Percentiles rank a stretch among this genome's conserved stretches.
phyloP scores from a whole-genome alignment of 2,888 invertebrate genomes.

The Pilophorus perplexus region DNA sequence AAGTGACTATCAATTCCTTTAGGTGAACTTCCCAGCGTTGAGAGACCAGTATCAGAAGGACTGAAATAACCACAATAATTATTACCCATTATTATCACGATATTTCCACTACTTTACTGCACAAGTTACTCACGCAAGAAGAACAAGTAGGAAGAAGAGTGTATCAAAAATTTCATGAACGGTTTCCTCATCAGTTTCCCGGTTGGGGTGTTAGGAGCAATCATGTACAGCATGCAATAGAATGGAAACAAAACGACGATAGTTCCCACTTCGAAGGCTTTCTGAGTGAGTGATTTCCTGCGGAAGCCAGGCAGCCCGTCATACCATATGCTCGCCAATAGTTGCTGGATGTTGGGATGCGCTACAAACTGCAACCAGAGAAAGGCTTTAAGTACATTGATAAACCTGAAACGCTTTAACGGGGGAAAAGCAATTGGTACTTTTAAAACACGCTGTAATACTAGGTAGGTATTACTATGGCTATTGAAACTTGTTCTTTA shows the following conservation, averaged over 20 bases:
- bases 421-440: no score
- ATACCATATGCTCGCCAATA: constrained; percentile 89
- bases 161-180: constrained; percentile 94
- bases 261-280: constrained; percentile 68
- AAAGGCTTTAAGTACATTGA: constrained; percentile 44
- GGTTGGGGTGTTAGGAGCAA: constrained; percentile 74
- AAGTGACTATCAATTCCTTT: constrained; percentile 63
- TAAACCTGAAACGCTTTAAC: background rate
- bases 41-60: constrained; percentile 86
- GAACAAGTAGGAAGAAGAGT: constrained; percentile 89
- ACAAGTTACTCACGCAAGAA: constrained; percentile 74
- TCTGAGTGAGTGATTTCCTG: constrained; percentile 70
- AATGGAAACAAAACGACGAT: constrained; percentile 83
- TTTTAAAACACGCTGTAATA: no score
- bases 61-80: constrained; percentile 55
- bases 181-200: constrained; percentile 87
- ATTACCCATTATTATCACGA: background rate
- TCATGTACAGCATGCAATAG: constrained; percentile 80
- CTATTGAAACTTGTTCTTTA: no score
- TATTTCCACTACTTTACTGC: background rate
- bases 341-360: constrained; percentile 92
- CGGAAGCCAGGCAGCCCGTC: constrained; percentile 93
- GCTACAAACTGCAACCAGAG: constrained; percentile 72
- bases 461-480: no score
- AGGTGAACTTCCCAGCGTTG: constrained; percentile 73